Conservation (phyloP, 2,113 vertebrate genomes). For the Ammodytes marinus region DNA sequence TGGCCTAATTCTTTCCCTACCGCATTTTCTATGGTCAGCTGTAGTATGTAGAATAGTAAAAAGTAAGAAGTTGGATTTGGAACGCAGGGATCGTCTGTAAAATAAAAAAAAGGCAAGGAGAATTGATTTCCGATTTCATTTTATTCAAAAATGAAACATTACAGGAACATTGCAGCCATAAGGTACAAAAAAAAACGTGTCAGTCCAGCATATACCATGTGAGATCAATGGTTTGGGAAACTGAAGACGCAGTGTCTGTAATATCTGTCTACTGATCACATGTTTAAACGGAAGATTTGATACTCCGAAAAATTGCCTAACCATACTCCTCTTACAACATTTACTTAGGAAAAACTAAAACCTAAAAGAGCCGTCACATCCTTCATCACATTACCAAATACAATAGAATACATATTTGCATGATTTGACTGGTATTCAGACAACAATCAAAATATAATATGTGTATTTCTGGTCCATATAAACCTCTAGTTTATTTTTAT, state of each 20-base stretch:
- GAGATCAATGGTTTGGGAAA: background rate
- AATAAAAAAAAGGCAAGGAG: conserved; percentile 19
- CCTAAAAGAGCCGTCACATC: background rate
- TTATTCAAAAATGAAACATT: background rate
- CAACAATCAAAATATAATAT: background rate
- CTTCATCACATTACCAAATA: background rate
- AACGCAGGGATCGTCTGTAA: too few species aligned
- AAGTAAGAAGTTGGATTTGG: too few species aligned
- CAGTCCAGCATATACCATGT: conserved; percentile 3
- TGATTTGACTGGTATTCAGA: background rate
- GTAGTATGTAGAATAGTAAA: too few species aligned
- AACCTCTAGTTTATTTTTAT: background rate
- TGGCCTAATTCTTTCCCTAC: too few species aligned
- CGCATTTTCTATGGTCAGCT: too few species aligned
- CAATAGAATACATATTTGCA: background rate
- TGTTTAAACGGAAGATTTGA: background rate
- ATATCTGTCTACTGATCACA: background rate
- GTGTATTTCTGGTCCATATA: background rate
- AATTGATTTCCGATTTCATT: conserved; percentile 4
- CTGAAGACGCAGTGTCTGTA: background rate
- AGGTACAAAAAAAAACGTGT: conserved; percentile 4
- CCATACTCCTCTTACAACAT: background rate
- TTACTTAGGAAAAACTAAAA: background rate
- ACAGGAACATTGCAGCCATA: background rate
- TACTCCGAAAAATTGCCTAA: background rate